These are phyloP conservation scores for Tachysurus fulvidraco DNA, from an alignment of 2,113 vertebrate genomes.

Conservation along the genomic window DNA sequence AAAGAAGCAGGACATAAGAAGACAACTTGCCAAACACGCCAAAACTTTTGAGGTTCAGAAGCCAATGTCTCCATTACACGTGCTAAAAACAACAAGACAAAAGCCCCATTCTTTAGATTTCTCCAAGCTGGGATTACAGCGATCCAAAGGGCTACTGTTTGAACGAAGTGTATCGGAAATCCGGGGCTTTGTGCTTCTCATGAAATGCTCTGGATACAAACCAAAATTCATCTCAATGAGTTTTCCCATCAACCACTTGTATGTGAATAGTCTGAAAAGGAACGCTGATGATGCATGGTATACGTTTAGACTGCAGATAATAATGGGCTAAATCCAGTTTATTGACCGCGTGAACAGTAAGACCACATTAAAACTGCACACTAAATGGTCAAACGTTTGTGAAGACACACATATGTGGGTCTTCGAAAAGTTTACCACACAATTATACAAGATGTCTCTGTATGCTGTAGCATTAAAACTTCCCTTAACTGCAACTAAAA, in stretches of 20 bases:
- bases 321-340: neutral
- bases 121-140: neutral
- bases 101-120: neutral
- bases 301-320: neutral
- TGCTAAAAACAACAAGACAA: neutral
- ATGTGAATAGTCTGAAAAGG: neutral
- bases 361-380: neutral
- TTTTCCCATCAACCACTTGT: neutral
- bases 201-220: neutral
- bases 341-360: neutral
- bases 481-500: neutral
- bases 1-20: neutral
- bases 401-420: neutral
- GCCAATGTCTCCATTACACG: neutral
- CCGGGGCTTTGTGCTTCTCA: neutral
- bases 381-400: neutral
- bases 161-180: neutral
- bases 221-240: neutral
- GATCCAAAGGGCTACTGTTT: neutral
- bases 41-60: neutral
- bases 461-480: neutral
- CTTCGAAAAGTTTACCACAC: neutral
- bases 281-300: neutral
- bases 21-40: neutral
- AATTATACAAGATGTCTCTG: neutral